Percentiles rank a stretch among this genome's conserved stretches.
Conservation (phyloP, 1,140 invertebrate species). For the Micrasema longulum region DNA sequence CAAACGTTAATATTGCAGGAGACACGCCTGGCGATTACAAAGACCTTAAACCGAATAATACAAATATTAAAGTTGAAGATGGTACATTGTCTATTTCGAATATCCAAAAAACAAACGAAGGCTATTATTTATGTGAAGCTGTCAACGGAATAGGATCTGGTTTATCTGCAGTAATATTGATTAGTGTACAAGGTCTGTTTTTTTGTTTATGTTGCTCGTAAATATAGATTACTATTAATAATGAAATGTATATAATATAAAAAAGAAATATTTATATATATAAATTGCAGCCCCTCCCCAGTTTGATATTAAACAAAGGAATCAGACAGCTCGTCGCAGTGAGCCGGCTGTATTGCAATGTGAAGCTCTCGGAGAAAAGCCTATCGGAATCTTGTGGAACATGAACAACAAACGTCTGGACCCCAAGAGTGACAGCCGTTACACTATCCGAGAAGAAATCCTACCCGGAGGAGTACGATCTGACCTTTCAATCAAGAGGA, state of each 20-base stretch:
- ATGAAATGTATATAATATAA: too few species aligned
- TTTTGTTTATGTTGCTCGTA: background rate
- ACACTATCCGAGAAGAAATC: constrained; percentile 93
- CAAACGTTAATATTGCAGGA: constrained; percentile 68
- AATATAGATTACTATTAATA: too few species aligned
- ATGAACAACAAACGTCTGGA: constrained; percentile 93
- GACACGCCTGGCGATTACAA: constrained; percentile 92
- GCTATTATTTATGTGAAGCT: constrained; percentile 95
- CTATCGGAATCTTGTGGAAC: constrained; percentile 95
- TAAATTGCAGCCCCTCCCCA: constrained; percentile 90
- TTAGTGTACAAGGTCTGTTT: constrained; percentile 95
- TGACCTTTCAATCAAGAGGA: constrained; percentile 89
- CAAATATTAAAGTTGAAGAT: constrained; percentile 90
- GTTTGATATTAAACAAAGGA: constrained; percentile 91
- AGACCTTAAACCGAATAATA: constrained; percentile 89
- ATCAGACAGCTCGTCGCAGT: constrained; percentile 89
- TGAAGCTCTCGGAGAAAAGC: constrained; percentile 96
- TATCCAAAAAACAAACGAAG: constrained; percentile 92
- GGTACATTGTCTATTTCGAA: constrained; percentile 89
- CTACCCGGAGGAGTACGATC: constrained; percentile 87
- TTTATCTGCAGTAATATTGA: constrained; percentile 90
- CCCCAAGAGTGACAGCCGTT: constrained; percentile 87
- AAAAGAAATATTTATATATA: too few species aligned
- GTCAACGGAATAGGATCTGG: constrained; percentile 96
- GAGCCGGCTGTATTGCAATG: constrained; percentile 94